Evolutionary conservation across 2,888 invertebrate species (phyloP).

Genomic region (Desoria tigrina): DNA sequence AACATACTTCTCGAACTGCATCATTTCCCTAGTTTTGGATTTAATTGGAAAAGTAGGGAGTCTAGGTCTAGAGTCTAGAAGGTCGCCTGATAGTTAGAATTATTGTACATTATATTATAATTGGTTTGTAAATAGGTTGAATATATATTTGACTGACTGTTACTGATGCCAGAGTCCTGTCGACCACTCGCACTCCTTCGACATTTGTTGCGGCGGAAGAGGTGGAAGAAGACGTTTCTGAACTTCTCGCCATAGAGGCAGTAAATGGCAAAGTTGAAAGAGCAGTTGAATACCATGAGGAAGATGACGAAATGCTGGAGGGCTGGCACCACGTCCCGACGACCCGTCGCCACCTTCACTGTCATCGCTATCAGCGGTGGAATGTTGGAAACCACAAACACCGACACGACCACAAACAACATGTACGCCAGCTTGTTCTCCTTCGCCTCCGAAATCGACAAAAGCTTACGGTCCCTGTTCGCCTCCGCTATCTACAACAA

Average conservation of each 20-base stretch:
- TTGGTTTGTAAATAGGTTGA: no score
- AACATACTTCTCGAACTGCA: no score
- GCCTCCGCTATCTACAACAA: slow-evolving; percentile 36
- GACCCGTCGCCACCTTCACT: slow-evolving; percentile 7
- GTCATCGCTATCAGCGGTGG: slow-evolving; percentile 21
- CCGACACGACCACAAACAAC: slow-evolving; percentile 43
- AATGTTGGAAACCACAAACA: slow-evolving; percentile 42
- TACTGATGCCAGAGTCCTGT: no score
- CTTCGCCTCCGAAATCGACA: slow-evolving; percentile 39
- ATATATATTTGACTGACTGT: no score
- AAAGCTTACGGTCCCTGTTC: slow-evolving; percentile 34
- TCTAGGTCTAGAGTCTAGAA: no score
- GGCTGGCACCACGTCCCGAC: background rate
- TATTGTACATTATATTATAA: no score
- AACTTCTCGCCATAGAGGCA: slow-evolving; percentile 44
- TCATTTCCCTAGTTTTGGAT: no score
- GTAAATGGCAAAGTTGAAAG: slow-evolving; percentile 48
- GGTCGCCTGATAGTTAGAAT: no score
- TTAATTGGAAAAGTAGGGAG: no score
- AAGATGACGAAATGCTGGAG: slow-evolving; percentile 16
- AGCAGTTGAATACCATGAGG: slow-evolving; percentile 41
- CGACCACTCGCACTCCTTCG: no score
- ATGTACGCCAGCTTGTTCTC: slow-evolving; percentile 42
- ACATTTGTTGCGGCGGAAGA: no score
- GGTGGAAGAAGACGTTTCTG: slow-evolving; percentile 32